Base-by-base conservation (phyloP, 2,113 vertebrate species). In the Lamprotornis superbus region DNA sequence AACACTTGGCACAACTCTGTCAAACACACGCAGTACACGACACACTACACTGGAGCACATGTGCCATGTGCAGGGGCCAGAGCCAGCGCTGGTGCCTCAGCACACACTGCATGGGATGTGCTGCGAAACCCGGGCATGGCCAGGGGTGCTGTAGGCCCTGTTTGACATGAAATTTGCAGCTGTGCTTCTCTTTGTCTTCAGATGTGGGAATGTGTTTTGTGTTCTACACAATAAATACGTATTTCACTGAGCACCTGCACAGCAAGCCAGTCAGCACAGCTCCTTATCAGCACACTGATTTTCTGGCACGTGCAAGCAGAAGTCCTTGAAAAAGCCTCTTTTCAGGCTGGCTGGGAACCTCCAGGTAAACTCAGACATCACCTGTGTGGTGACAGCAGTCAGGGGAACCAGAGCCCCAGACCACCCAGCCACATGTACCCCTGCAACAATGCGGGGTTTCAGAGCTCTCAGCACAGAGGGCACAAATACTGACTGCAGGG, bases 191-290 rank as follows among this genome's bases (percentile, higher is more conserved):
- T 44, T 71, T 69, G 67, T 37, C 55, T 61, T 60, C 77, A 50
- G 65, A 59, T 19, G 61, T 0, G 6, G 57, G 61, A 68, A 39
- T 18, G 47, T 4, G 37, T 70, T 74, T 81, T 61, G 25, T 19
- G 20, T 53, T 82, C 91, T 64, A 46, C 22, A 18, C 3, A 1
- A 69, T 21, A 60, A 81, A 84, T 18, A 52, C 2, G 2, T 42
- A 55, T 75, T 87, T 76, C 49, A 24, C 61, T 14, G 63, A 64
- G 79, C 49, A 76, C 75, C 78, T 64, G 49, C 2, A 1, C 10
- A 19, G 81, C 74, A 76, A 91, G 78, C 49, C 75, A 52, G 65
- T 75, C 82, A 79, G 87, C 12, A 20, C 44, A 52, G 85, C 79
- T 47, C 77, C 31, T 50, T 39, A 64, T 9, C 67, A 40, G 77